Percentiles rank a stretch among this genome's conserved stretches.
These are phyloP conservation scores for Melanostigma gelatinosum DNA, from an alignment of 2,113 vertebrate genomes.

Conservation along the genomic window DNA sequence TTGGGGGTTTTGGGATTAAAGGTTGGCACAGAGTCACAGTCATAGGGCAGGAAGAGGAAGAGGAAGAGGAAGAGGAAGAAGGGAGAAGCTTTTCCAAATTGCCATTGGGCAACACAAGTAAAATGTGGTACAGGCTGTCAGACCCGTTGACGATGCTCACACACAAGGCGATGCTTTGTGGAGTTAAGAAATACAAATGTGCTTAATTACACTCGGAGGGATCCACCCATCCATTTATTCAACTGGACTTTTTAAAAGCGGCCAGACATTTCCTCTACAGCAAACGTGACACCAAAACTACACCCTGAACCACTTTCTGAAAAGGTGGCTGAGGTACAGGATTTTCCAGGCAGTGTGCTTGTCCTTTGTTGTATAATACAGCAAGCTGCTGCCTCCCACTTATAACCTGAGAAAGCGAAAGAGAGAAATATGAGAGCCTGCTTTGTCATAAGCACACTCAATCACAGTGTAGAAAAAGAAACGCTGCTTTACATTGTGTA, in stretches of 20 bases:
- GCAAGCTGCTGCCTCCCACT: background rate
- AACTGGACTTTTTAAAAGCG: background rate
- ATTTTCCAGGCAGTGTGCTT: background rate
- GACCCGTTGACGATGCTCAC: constrained; percentile 1
- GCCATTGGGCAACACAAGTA: background rate
- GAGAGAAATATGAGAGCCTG: background rate
- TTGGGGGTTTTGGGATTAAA: rapidly evolving
- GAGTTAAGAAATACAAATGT: background rate
- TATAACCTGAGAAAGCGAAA: constrained; percentile 5
- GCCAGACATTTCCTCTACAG: background rate
- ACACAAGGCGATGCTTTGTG: background rate
- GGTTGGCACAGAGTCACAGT: background rate
- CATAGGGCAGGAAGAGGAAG: constrained; percentile 10
- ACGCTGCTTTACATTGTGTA: background rate
- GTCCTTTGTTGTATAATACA: background rate
- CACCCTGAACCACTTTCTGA: background rate
- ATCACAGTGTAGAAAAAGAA: background rate
- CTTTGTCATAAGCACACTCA: background rate
- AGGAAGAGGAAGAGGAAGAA: constrained; percentile 14
- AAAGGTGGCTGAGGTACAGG: background rate
- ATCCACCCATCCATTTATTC: background rate
- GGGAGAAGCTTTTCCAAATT: background rate
- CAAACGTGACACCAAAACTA: background rate
- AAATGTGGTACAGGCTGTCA: background rate
- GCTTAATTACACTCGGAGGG: background rate